These are phyloP conservation scores for Cyanistes caeruleus DNA, from an alignment of 2,113 vertebrate species.

Conservation along the genomic window DNA sequence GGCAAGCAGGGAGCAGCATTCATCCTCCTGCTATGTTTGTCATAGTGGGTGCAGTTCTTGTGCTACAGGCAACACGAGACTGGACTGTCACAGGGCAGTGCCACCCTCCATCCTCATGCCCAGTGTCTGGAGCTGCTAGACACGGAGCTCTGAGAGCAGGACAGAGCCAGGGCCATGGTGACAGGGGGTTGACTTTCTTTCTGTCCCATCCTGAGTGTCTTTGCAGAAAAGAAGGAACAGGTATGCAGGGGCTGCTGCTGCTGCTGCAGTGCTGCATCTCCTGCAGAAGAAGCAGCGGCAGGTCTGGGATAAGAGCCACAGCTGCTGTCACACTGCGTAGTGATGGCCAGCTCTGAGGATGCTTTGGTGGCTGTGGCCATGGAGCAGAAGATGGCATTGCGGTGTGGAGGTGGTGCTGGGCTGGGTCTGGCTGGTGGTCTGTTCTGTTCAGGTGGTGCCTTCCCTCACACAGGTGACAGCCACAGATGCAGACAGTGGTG, in stretches of 20 bases:
- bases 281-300: neutral
- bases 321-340: accelerated
- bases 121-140: neutral
- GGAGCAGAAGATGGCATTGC: neutral
- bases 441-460: neutral
- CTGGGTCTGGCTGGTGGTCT: neutral
- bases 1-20: neutral
- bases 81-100: neutral
- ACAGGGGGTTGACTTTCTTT: neutral
- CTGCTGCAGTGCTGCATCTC: neutral
- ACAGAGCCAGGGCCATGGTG: neutral
- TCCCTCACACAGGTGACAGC: constrained; percentile 85
- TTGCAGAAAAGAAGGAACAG: neutral
- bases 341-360: neutral
- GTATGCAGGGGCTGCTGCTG: neutral
- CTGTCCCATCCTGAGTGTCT: neutral
- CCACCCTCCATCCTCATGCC: neutral
- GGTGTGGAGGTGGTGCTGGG: neutral
- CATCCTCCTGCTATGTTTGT: neutral
- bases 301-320: neutral
- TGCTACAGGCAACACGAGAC: neutral
- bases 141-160: neutral
- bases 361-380: accelerated
- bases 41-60: neutral
- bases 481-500: constrained; percentile 89